Evolutionary conservation across 2,113 vertebrate species (phyloP).

Genomic region (Pardalotus punctatus): DNA sequence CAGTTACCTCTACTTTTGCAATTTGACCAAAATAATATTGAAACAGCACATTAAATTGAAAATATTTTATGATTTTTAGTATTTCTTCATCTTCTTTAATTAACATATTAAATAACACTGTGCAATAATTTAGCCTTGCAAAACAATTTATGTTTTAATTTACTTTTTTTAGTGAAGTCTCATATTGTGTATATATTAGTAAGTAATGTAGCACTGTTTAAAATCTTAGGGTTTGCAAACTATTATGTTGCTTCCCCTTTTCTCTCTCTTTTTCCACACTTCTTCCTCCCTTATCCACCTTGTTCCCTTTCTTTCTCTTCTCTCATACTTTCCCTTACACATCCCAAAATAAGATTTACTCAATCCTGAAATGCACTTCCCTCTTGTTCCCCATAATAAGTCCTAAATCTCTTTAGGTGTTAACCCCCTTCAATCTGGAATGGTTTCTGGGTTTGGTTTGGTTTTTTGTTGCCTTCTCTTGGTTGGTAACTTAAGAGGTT

Average conservation of each 20-base stretch:
- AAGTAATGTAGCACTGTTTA: not conserved
- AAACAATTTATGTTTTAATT: not conserved
- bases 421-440: not conserved
- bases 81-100: not conserved
- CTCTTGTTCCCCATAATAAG: not conserved
- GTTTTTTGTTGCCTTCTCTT: not conserved
- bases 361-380: not conserved
- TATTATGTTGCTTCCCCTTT: not conserved
- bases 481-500: not conserved
- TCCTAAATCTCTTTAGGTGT: not conserved
- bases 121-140: not conserved
- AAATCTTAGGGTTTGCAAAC: not conserved
- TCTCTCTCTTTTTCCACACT: not conserved
- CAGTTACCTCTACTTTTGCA: not conserved
- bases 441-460: not conserved
- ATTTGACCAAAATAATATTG: not conserved
- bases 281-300: not conserved
- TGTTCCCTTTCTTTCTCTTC: not conserved
- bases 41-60: not conserved
- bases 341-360: not conserved
- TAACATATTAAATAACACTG: not conserved
- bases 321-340: fast-evolving
- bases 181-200: not conserved
- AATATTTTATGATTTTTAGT: not conserved
- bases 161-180: not conserved